Base-by-base conservation (phyloP, 1,140 invertebrate species). In the Aplysia californica region DNA sequence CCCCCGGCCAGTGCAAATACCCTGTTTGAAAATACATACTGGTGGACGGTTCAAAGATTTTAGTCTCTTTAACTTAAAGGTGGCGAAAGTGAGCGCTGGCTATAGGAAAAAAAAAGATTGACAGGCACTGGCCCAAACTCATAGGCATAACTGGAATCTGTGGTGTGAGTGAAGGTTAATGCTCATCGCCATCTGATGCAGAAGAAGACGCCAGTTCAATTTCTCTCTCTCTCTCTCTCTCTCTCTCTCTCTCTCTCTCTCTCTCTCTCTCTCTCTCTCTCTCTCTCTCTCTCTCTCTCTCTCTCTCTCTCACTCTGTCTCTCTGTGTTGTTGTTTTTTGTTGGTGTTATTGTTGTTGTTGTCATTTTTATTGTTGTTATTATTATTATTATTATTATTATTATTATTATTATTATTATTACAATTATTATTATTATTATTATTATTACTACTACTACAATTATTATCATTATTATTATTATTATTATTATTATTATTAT, bases 381-480 rank as follows among this genome's bases (percentile, higher is more conserved):
- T 26, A 61, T 26, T 61, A 61, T 61, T 61, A 61, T 61, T 61
- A 61, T 26, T 61, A 61, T 26, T 61, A 61, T 26, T 61, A 61
- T 26, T 61, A 61, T 26, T 61, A 61, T 26, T 61, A 61, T 61
- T 61, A 61, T 26, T 61, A 61, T 26, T 61, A 61, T 26, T 61
- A 61, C 26, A 21, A 61, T 26, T 61, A 26, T 61, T 61, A 61
- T 26, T 61, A 61, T 26, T 61, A 61, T 26, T 61, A 61, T 26
- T 61, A 61, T 26, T 61, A 26, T 61, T 61, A 61, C 15, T 61
- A 61, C 26, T 61, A 61, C 26, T 61, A 61, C 26, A 21, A 61
- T 61, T 61, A 61, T 26, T 61, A 61, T 26, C 29, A 61, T 26
- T 61, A 61, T 26, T 61, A 26, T 61, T 61, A 61, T 26, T 61